Evolutionary conservation across 2,888 invertebrate species (phyloP), one percentile per base, ranked within the genome.

Genomic region (Pseudococcus jackbeardsleyi): DNA sequence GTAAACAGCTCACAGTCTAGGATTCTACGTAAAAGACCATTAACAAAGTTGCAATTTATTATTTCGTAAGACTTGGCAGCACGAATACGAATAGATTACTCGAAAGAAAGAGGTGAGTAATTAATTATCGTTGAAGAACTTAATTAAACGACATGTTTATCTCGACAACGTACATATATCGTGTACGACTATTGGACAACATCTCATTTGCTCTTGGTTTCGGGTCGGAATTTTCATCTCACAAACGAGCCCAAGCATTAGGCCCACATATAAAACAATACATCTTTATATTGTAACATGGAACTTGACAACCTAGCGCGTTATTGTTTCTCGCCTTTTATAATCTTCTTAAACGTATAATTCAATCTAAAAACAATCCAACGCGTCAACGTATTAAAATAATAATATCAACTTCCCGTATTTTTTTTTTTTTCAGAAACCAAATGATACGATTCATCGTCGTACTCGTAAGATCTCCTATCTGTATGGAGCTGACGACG

Each of bases 311-410:
- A 46, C 79, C 64, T 33, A 82, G 46, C 9, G n/a, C 42, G 46
- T 82, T 82, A 82, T 82, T 72, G 46, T 82, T 82, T 82, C 79
- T 82, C 79, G 79, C 79, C 79, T 82, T 64, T 46, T 82, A 82
- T 82, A 82, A 82, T 82, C 79, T 42, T 42, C 79, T 82, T 82
- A 82, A 82, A 82, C 46, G 19, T 72, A 82, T 82, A 82, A 82
- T 82, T 82, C 79, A 82, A 82, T 82, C 79, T 82, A 82, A 82
- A 82, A 82, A 82, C 79, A 82, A 82, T 82, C 46, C 46, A 77
- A 33, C 12, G 77, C 17, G 77, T 77, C 79, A 19, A n/a, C 46
- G 42, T 42, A 46, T 19, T 46, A 82, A 82, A 82, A 82, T 82
- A 46, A 82, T 46, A 42, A 42, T 46, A 82, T 82, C 42, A 19